Conservation (phyloP, 2,888 invertebrate species). For the Hemaris fuciformis region DNA sequence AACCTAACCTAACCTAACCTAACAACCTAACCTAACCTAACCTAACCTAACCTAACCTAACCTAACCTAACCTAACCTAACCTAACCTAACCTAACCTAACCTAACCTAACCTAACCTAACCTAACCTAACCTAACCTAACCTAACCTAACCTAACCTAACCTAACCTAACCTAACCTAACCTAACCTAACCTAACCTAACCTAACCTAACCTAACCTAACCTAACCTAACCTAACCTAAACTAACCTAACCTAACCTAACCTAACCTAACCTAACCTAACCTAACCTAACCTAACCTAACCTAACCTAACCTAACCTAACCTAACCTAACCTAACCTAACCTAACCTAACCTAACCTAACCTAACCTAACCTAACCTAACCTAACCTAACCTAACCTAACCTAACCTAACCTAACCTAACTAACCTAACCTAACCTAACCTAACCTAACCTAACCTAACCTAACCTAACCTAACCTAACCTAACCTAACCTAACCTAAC, state of each 20-base stretch:
- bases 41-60: slow-evolving; percentile 30
- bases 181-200: slow-evolving; percentile 13
- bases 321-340: slow-evolving; percentile 30
- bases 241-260: slow-evolving; percentile 30
- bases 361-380: slow-evolving; percentile 30
- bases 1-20: slow-evolving; percentile 32
- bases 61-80: slow-evolving; percentile 33
- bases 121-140: slow-evolving; percentile 17
- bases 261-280: slow-evolving; percentile 28
- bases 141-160: slow-evolving; percentile 14
- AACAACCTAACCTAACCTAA: no score
- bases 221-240: slow-evolving; percentile 29
- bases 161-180: slow-evolving; percentile 18
- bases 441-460: slow-evolving; percentile 24
- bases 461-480: slow-evolving; percentile 28
- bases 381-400: slow-evolving; percentile 33
- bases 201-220: slow-evolving; percentile 15
- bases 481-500: slow-evolving; percentile 28
- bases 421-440: slow-evolving; percentile 24
- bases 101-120: slow-evolving; percentile 16
- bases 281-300: slow-evolving; percentile 25
- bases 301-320: slow-evolving; percentile 22
- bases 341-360: slow-evolving; percentile 29
- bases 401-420: slow-evolving; percentile 24
- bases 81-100: slow-evolving; percentile 29